Base-by-base conservation (phyloP, 2,888 invertebrate species). In the Polietes domitor region DNA sequence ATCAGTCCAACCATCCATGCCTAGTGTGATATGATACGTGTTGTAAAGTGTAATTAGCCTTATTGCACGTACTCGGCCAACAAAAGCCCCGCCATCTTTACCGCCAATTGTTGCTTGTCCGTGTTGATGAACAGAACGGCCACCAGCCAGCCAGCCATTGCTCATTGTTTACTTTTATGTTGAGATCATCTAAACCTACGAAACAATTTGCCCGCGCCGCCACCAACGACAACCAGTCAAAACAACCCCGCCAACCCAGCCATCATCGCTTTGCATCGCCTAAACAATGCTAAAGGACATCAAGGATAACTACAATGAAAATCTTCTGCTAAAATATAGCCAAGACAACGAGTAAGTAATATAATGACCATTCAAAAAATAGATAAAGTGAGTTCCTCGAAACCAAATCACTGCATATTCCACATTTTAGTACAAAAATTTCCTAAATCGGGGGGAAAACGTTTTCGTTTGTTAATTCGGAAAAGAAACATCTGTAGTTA, bases 351-450 rank as follows among this genome's bases (percentile, higher is more conserved):
- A 81, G 84, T 84, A 76, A 84, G 84, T 84, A 63, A 32, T 37
- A 9, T 21, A n/a, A n/a, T 65, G 1, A 61, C 55, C 17, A 41
- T 2, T 17, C n/a, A n/a, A n/a, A n/a, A n/a, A n/a, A n/a, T 21
- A 26, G 5, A 43, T 65, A 41, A 10, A 65, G 53, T 77, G 9
- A 41, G 41, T 19, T 15, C 53, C 2, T 21, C 3, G 10, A 81
- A 79, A 79, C 72, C 76, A 81, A 84, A 84, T 81, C 84, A 79
- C 84, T 81, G 81, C 50, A 70, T 7, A 50, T n/a, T n/a, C n/a
- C n/a, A n/a, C 5, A 50, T 19, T 21, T 21, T 37, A 3, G 4
- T 37, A 37, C n/a, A n/a, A n/a, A n/a, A n/a, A n/a, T n/a, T n/a
- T n/a, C n/a, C n/a, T n/a, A n/a, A n/a, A n/a, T n/a, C n/a, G n/a